Conservation (phyloP, 2,888 invertebrate species). For the Antitype chi region DNA sequence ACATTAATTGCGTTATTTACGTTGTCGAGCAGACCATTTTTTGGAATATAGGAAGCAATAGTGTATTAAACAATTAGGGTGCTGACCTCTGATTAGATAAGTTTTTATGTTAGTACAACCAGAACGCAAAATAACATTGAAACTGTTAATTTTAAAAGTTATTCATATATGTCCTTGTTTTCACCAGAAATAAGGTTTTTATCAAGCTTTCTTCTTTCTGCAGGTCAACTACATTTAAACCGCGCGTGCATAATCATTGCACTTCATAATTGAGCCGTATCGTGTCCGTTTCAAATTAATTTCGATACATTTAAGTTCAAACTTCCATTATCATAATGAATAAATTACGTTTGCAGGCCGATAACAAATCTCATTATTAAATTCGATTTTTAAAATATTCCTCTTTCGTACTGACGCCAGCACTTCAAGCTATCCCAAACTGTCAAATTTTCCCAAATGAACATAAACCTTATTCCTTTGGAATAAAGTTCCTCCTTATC, state of each 20-base stretch:
- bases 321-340: conserved; percentile 36
- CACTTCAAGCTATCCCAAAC: too few species aligned
- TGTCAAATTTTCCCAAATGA: too few species aligned
- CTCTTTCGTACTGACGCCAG: background rate
- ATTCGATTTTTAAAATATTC: conserved; percentile 38
- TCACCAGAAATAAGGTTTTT: background rate
- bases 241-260: conserved; percentile 1
- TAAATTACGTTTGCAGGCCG: conserved; percentile 43
- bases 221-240: background rate
- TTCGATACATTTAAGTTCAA: conserved; percentile 23
- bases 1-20: too few species aligned
- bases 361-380: conserved; percentile 48
- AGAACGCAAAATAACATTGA: background rate
- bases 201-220: background rate
- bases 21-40: too few species aligned
- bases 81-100: background rate
- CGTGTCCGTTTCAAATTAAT: conserved; percentile 18
- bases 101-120: background rate
- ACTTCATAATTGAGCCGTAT: conserved; percentile 14
- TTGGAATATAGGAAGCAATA: too few species aligned
- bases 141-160: background rate
- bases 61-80: too few species aligned
- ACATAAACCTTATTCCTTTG: too few species aligned
- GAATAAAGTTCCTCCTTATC: background rate
- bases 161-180: background rate